Conservation (phyloP, 2,797 vertebrate species). For the Galagoides demidoff region DNA sequence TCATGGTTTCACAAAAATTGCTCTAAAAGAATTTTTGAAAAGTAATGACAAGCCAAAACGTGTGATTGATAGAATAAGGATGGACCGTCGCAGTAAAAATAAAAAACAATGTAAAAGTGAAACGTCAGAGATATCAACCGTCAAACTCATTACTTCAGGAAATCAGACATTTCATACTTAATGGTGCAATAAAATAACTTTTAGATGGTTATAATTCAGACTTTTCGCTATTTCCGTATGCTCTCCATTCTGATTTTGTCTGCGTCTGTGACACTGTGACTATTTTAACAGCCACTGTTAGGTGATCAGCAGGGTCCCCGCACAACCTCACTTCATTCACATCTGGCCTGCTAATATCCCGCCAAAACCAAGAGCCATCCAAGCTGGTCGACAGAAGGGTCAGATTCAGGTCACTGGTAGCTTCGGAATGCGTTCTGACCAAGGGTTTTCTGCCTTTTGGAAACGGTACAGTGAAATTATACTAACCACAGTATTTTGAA, state of each 20-base stretch:
- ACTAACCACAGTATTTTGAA: not conserved
- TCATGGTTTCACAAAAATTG: too few relatives aligned
- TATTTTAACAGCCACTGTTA: not conserved
- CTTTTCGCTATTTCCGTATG: conserved; percentile 34
- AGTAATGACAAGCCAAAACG: too few relatives aligned
- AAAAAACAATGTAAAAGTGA: too few relatives aligned
- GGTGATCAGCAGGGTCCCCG: not conserved
- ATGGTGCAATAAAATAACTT: conserved; percentile 18
- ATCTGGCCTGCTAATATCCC: not conserved
- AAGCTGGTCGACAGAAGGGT: not conserved
- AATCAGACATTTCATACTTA: too few relatives aligned
- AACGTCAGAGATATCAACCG: too few relatives aligned
- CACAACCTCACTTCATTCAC: not conserved
- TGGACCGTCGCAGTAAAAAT: too few relatives aligned
- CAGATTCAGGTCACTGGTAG: not conserved
- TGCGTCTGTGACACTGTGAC: not conserved
- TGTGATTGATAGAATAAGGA: too few relatives aligned
- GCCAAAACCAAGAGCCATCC: not conserved
- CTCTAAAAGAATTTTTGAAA: too few relatives aligned
- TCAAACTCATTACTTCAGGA: too few relatives aligned
- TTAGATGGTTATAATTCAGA: conserved; percentile 32
- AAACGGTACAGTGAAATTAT: not conserved
- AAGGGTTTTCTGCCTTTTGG: not conserved
- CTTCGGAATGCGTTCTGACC: not conserved
- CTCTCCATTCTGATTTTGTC: not conserved